Base-by-base conservation (phyloP, 1,140 invertebrate species). In the Bombus waltoni region DNA sequence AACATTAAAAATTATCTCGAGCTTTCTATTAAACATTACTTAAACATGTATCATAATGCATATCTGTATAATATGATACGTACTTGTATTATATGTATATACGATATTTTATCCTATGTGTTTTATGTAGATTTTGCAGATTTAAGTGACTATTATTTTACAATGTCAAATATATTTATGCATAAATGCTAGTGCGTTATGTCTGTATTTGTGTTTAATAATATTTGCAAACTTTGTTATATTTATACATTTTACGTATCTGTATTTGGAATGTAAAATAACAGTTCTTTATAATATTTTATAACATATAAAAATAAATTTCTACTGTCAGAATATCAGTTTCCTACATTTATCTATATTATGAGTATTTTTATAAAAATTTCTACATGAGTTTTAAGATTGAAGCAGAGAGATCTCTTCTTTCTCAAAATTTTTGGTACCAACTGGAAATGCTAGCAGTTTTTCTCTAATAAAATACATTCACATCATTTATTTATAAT, bases 301-400 rank as follows among this genome's bases (percentile, higher is more conserved):
- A 59, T 71, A 44, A 38, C 59, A 68, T 47, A 78, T 71, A 71
- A 84, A 71, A 83, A 83, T 83, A 70, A 75, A 83, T 83, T 57
- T 76, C n/a, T 70, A 28, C 28, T 73, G 6, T 59, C 4, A 47
- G 40, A 38, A 8, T 35, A 3, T 28, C 0, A 57, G 22, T 59
- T 78, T 40, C n/a, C 35, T 9, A 78, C 32, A 79, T 71, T 77
- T 84, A 4, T 78, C 11, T 42, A 40, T 32, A 68, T 62, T 62
- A 42, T 53, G 18, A 62, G 42, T 71, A 87, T 57, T 6, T 75
- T 22, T 72, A 35, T 40, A 79, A 74, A 73, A 87, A 75, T 70
- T 81, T 83, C 62, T 72, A 38, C 4, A 32, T 53, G 11, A 35
- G 4, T 40, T 35, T 77, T 77, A 53, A 68, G 13, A 38, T 35